Percentiles rank a stretch among this genome's conserved stretches.
These are phyloP conservation scores for Tupaia chinensis DNA, from an alignment of 2,113 vertebrate genomes.

Conservation along the genomic window DNA sequence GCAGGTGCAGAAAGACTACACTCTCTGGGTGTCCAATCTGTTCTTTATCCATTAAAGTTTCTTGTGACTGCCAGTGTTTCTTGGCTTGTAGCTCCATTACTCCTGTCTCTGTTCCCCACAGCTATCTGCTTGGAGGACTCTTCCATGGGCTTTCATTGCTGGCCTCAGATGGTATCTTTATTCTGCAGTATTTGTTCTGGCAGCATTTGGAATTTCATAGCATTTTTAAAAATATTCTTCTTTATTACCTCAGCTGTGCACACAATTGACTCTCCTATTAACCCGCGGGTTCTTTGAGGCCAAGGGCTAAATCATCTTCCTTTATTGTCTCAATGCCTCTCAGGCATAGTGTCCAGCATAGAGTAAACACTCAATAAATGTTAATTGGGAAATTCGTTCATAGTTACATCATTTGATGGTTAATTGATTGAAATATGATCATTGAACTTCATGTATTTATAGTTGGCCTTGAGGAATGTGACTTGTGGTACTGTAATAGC, in stretches of 20 bases:
- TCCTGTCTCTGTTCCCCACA: not conserved
- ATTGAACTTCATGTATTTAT: not conserved
- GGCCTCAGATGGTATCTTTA: not conserved
- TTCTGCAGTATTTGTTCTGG: not conserved
- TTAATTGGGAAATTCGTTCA: not conserved
- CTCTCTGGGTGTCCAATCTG: not conserved
- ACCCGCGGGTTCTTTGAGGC: not conserved
- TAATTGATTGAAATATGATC: conserved; percentile 26
- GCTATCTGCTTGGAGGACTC: not conserved
- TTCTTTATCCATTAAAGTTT: not conserved
- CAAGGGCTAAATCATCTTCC: not conserved
- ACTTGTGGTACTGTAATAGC: not conserved
- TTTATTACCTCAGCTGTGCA: not conserved
- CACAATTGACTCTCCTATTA: not conserved
- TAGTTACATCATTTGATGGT: not conserved
- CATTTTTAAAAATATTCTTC: not conserved
- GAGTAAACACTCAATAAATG: not conserved
- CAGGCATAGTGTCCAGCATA: not conserved
- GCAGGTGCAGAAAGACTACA: not conserved
- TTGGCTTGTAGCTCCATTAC: not conserved
- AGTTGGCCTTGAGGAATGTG: conserved; percentile 2
- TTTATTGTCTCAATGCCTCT: not conserved
- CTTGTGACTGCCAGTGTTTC: not conserved
- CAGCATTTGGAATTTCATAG: not conserved
- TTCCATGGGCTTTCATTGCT: not conserved